A percentile compares a stretch with the other conserved stretches of the same genome.
phyloP scores from a whole-genome alignment of 2,888 invertebrate genomes.

The Noctua pronuba region DNA sequence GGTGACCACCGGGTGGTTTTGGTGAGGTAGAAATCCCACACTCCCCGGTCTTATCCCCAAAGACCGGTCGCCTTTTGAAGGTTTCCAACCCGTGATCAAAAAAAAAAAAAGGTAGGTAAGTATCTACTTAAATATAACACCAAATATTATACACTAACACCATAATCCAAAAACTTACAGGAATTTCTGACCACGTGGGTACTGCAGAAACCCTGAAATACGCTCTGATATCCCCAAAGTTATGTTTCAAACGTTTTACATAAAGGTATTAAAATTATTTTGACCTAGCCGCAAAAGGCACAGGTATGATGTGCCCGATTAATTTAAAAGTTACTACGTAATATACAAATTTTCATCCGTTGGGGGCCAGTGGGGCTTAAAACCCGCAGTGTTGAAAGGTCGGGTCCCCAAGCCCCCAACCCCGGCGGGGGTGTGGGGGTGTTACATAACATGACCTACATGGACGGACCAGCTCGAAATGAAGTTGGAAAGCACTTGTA shows the following conservation, averaged over 20 bases:
- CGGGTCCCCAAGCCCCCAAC: slow-evolving; percentile 30
- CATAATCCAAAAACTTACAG: background rate
- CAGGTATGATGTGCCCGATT: background rate
- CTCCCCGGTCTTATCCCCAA: too few species aligned
- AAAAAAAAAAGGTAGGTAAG: too few species aligned
- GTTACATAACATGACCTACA: slow-evolving; percentile 70
- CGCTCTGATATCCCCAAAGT: background rate
- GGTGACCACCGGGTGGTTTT: too few species aligned
- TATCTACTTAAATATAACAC: background rate
- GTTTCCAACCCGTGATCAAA: too few species aligned
- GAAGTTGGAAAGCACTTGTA: slow-evolving; percentile 15
- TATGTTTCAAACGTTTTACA: background rate
- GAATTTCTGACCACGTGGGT: background rate
- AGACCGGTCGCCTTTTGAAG: too few species aligned
- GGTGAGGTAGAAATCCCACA: too few species aligned
- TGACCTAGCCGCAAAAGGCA: background rate
- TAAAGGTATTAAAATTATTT: slow-evolving; percentile 16
- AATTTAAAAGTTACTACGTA: slow-evolving; percentile 13
- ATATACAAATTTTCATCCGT: slow-evolving; percentile 21
- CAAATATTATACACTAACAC: background rate
- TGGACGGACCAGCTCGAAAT: slow-evolving; percentile 30
- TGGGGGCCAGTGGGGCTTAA: background rate
- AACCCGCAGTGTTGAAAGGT: slow-evolving; percentile 58
- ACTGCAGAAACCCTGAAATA: background rate
- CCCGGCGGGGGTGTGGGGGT: slow-evolving; percentile 25